Evolutionary conservation across 2,888 invertebrate genomes (phyloP).

Genomic region (Cephalotes varians): DNA sequence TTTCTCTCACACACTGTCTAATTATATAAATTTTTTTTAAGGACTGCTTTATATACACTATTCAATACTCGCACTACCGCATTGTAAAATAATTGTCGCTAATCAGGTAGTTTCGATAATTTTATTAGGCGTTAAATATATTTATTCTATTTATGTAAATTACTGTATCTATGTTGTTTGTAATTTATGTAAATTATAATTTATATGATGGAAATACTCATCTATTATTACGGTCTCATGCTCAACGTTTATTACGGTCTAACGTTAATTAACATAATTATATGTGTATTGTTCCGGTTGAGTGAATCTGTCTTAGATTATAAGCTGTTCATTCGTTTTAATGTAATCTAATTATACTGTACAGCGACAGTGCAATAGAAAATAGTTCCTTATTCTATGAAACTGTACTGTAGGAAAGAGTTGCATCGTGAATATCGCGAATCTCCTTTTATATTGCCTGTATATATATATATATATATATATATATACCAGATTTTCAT

Average conservation of each 20-base stretch:
- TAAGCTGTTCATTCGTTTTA: neutral
- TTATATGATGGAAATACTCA: neutral
- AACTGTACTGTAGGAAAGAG: neutral
- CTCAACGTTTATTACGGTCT: constrained; percentile 15
- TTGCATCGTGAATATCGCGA: neutral
- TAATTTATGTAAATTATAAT: constrained; percentile 43
- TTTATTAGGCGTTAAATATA: constrained; percentile 4
- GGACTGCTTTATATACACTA: neutral
- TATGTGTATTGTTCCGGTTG: constrained; percentile 38
- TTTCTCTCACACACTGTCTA: neutral
- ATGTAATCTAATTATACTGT: constrained; percentile 13
- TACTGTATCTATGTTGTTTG: constrained; percentile 24
- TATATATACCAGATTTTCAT: constrained; percentile 28
- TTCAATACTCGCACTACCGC: neutral
- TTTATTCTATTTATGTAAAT: neutral
- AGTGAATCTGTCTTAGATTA: neutral
- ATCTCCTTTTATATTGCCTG: constrained; percentile 3
- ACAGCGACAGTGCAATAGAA: neutral
- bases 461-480: neutral
- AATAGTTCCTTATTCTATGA: constrained; percentile 9
- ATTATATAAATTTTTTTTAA: neutral
- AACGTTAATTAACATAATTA: constrained; percentile 43
- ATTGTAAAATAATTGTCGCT: constrained; percentile 3
- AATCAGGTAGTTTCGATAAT: neutral
- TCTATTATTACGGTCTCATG: neutral